Base-by-base conservation (phyloP, 2,888 invertebrate species). In the Amorpha juglandis region DNA sequence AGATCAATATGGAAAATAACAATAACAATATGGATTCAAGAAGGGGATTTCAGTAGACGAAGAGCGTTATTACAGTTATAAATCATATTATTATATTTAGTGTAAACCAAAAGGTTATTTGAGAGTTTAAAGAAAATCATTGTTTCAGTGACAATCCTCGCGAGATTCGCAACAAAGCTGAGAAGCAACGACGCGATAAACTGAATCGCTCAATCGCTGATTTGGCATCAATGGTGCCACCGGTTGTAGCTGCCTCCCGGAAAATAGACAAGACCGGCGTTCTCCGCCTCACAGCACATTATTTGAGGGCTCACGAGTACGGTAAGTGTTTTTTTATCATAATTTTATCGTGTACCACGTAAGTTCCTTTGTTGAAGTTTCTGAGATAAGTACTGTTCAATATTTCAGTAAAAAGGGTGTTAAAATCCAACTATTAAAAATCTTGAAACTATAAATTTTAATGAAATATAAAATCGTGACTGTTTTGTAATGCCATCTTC, bases 181-280 rank as follows among this genome's bases (percentile, higher is more conserved):
- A 98, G 87, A 98, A 98, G 89, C 96, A 96, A 89, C 94, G 98
- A 33, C 95, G 98, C 14, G 98, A 98, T 85, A 97, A 96, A 83
- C 92, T 98, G 73, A 98, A 98, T 89, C 95, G 95, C 68, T 96
- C 96, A 74, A 97, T 98, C 72, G 95, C 95, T 35, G 96, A 97
- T 81, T 92, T 98, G 80, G 96, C 97, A 0, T 92, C 95, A 3
- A 95, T 98, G 83, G 96, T 98, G 68, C 98, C 98, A 0, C 95
- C 97, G 75, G 96, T 98, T 52, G 95, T 96, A 8, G 95, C 95
- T 73, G 96, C 97, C 71, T 95, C 96, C 16, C 95, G 97, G 72
- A 95, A 97, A 77, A 95, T 98, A 76, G 98, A 98, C 92, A 98
- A 98, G 89, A 98, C 98, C n/a, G 97, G 97, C 65, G 96, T 98